Conservation (phyloP, 2,113 vertebrate genomes). For the Psilopogon haemacephalus region DNA sequence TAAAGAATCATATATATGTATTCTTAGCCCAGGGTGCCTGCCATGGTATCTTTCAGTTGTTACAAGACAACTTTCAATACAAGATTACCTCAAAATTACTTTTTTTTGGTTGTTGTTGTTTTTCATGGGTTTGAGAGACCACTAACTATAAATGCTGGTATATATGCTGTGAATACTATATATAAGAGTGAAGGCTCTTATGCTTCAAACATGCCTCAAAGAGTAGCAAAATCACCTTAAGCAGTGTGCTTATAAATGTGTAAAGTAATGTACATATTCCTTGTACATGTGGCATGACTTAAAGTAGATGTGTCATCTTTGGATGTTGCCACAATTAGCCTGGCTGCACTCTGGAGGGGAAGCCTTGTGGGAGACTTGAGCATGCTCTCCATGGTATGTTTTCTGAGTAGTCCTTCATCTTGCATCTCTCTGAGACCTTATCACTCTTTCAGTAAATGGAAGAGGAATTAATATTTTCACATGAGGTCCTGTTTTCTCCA, state of each 20-base stretch:
- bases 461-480: not conserved
- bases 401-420: not conserved
- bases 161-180: not conserved
- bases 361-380: not conserved
- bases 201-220: not conserved
- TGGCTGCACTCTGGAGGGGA: not conserved
- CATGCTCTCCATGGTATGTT: not conserved
- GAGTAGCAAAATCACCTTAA: not conserved
- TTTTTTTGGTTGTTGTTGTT: not conserved
- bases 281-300: not conserved
- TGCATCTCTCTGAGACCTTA: not conserved
- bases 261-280: not conserved
- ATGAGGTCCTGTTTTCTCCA: not conserved
- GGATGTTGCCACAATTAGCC: not conserved
- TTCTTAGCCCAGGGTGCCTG: fast-evolving
- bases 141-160: not conserved
- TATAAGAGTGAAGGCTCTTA: not conserved
- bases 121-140: not conserved
- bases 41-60: not conserved
- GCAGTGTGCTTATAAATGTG: not conserved
- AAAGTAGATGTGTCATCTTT: not conserved
- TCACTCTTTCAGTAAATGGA: not conserved
- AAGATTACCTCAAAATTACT: not conserved
- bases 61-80: not conserved
- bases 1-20: not conserved